phyloP scores from a whole-genome alignment of 1,140 invertebrate genomes.

The Pseudomyrmex pallidus region DNA sequence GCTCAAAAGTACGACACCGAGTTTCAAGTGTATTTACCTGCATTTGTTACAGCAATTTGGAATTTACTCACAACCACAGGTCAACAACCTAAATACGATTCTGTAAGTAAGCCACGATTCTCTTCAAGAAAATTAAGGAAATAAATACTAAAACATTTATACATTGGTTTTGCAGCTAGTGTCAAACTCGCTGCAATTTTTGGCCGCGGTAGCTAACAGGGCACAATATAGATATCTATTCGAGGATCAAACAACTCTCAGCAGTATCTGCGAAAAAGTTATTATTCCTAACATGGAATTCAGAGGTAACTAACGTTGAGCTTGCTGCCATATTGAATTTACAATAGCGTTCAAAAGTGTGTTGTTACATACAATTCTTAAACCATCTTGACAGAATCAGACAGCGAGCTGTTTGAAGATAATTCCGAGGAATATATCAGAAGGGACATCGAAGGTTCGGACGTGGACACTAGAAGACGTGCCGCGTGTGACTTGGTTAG shows the following conservation, averaged over 20 bases:
- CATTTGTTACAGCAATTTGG: constrained; percentile 97
- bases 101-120: constrained; percentile 85
- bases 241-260: constrained; percentile 93
- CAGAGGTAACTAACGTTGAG: constrained; percentile 87
- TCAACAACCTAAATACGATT: constrained; percentile 95
- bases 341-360: neutral
- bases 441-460: constrained; percentile 99
- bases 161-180: constrained; percentile 90
- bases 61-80: constrained; percentile 94
- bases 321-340: neutral
- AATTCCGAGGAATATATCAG: constrained; percentile 99
- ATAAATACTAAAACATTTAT: neutral
- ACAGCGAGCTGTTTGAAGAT: constrained; percentile 98
- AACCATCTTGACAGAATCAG: constrained; percentile 88
- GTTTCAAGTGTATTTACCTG: constrained; percentile 94
- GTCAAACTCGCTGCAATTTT: constrained; percentile 97
- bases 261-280: constrained; percentile 98
- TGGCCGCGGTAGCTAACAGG: constrained; percentile 97
- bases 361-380: too few species aligned
- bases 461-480: constrained; percentile 97
- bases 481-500: constrained; percentile 98
- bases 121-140: neutral
- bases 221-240: constrained; percentile 95
- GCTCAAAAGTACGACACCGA: constrained; percentile 99
- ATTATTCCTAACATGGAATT: constrained; percentile 99